Conservation (phyloP, 2,888 invertebrate species). For the Apamea anceps region DNA sequence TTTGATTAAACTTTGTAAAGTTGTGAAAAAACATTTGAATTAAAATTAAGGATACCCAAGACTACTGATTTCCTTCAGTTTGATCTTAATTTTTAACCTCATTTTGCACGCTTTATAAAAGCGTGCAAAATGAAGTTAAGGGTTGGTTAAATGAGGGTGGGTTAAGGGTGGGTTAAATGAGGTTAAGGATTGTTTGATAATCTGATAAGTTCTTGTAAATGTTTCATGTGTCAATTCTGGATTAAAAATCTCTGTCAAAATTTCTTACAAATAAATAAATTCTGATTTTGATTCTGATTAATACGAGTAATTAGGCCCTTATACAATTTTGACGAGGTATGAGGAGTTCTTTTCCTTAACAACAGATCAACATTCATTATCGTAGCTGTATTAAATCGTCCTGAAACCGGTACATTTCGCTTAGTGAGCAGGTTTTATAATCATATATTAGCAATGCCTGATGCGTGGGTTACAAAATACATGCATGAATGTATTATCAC, state of each 20-base stretch:
- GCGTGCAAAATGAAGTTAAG: too few species aligned
- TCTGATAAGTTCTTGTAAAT: not conserved
- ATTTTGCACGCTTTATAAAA: not conserved
- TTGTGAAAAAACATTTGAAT: not conserved
- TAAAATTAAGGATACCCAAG: not conserved
- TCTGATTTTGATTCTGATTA: not conserved
- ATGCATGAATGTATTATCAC: slow-evolving; percentile 39
- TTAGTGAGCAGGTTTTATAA: slow-evolving; percentile 33
- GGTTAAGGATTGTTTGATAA: too few species aligned
- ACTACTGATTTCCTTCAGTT: not conserved
- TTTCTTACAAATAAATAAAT: not conserved
- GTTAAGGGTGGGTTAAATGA: too few species aligned
- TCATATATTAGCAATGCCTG: slow-evolving; percentile 46
- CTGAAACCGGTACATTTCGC: slow-evolving; percentile 36
- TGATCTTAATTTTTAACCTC: not conserved
- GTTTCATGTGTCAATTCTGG: not conserved
- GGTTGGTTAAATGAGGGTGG: too few species aligned
- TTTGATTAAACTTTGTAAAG: not conserved
- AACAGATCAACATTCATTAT: slow-evolving; percentile 15
- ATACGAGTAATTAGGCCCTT: not conserved
- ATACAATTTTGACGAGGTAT: not conserved
- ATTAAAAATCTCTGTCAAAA: not conserved
- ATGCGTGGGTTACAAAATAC: slow-evolving; percentile 45
- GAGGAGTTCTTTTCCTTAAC: not conserved
- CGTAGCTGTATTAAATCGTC: slow-evolving; percentile 2